These are phyloP conservation scores for Clunio marinus DNA, from an alignment of 2,888 invertebrate species.

Conservation along the genomic window DNA sequence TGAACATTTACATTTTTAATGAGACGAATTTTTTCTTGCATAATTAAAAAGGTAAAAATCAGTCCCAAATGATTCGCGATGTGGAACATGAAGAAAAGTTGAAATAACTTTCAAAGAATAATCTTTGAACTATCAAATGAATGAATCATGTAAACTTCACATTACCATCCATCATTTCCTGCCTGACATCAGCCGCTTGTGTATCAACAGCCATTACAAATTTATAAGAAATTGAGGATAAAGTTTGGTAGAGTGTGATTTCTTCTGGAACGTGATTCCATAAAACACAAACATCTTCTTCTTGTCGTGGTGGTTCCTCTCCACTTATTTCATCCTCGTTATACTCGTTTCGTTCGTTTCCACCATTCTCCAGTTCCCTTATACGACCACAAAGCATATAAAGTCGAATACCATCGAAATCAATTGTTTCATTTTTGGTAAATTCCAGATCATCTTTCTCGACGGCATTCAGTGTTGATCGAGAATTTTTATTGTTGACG, in stretches of 20 bases:
- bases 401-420: conserved; percentile 21
- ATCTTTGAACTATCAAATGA: neutral
- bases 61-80: neutral
- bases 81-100: neutral
- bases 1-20: neutral
- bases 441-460: conserved; percentile 38
- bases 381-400: conserved; percentile 44
- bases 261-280: conserved; percentile 44
- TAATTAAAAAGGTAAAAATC: neutral
- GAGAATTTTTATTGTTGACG: neutral
- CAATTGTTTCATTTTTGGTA: conserved; percentile 38
- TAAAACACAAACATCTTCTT: conserved; percentile 44
- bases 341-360: neutral
- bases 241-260: conserved; percentile 43
- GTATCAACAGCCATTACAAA: conserved; percentile 57
- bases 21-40: neutral
- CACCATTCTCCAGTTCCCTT: conserved; percentile 44
- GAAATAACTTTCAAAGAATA: neutral
- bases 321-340: conserved; percentile 23
- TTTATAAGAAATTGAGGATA: conserved; percentile 48
- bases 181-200: conserved; percentile 52
- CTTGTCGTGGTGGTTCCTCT: conserved; percentile 43
- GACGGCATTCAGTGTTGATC: neutral
- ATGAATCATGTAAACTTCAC: conserved; percentile 26
- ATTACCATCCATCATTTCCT: conserved; percentile 47